These are phyloP conservation scores for Agrypnia vestita DNA, from an alignment of 1,140 invertebrate genomes.

Conservation along the genomic window DNA sequence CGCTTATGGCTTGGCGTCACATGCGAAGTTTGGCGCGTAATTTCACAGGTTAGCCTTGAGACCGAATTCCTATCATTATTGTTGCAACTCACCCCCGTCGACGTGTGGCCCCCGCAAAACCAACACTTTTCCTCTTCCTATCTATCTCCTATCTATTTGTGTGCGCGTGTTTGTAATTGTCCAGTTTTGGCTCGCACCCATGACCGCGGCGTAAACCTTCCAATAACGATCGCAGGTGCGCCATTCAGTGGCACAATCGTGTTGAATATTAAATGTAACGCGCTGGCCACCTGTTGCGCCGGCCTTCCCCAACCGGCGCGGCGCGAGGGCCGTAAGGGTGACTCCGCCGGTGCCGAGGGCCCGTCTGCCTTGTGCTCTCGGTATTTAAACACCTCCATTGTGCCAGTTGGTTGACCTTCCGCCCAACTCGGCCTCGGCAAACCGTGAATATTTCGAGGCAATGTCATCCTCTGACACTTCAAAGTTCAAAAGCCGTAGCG, in stretches of 20 bases:
- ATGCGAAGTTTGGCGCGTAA: too few species aligned
- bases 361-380: not conserved
- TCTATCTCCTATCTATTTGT: too few species aligned
- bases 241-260: conserved; percentile 27
- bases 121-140: too few species aligned
- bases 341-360: not conserved
- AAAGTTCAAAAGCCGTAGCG: too few species aligned
- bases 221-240: conserved; percentile 19
- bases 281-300: conserved; percentile 32
- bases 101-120: too few species aligned
- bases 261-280: conserved; percentile 43
- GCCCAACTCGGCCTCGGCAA: not conserved
- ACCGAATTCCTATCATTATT: too few species aligned
- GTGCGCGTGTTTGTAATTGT: too few species aligned
- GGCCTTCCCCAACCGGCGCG: not conserved
- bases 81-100: too few species aligned
- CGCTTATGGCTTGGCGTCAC: too few species aligned
- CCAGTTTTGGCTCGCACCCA: too few species aligned
- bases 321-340: not conserved
- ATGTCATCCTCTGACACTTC: too few species aligned
- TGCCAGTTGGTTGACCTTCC: not conserved
- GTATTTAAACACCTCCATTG: conserved; percentile 11
- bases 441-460: not conserved
- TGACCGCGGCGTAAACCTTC: conserved; percentile 8
- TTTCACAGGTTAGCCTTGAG: too few species aligned